Conservation (phyloP, 2,888 invertebrate species). For the Oscheius sp. region DNA sequence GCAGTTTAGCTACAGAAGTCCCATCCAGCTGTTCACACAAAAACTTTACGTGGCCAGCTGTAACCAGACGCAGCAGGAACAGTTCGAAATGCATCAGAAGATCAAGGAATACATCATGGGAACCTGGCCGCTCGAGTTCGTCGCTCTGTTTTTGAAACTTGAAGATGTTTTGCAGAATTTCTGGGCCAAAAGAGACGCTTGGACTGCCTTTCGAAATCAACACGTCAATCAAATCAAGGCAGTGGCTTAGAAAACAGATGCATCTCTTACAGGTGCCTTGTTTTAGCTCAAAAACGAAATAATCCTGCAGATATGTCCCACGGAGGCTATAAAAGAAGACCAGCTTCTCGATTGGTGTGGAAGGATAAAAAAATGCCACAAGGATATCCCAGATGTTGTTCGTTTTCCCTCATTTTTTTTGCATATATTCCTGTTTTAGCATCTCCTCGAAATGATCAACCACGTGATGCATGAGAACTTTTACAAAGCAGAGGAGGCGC, state of each 20-base stretch:
- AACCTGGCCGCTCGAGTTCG: neutral
- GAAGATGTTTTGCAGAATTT: neutral
- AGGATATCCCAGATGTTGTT: slow-evolving; percentile 40
- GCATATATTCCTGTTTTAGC: slow-evolving; percentile 10
- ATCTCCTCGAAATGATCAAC: slow-evolving; percentile 41
- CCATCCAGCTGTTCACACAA: slow-evolving; percentile 2
- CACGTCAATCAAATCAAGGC: slow-evolving; percentile 16
- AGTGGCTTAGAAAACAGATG: slow-evolving; percentile 35
- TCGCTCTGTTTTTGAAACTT: neutral
- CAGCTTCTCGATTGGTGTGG: slow-evolving; percentile 34
- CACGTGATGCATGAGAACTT: slow-evolving; percentile 35
- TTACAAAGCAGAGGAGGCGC: slow-evolving; percentile 34
- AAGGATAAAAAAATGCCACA: slow-evolving; percentile 28
- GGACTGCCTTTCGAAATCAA: slow-evolving; percentile 32
- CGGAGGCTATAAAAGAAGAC: slow-evolving; percentile 7
- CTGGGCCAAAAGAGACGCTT: neutral
- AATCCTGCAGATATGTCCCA: slow-evolving; percentile 35
- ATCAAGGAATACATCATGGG: slow-evolving; percentile 13
- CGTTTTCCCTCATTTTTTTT: neutral
- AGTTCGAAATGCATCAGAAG: slow-evolving; percentile 19
- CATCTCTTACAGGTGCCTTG: slow-evolving; percentile 36
- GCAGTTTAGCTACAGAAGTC: slow-evolving; percentile 10
- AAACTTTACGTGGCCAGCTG: slow-evolving; percentile 16
- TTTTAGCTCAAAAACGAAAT: neutral
- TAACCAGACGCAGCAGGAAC: slow-evolving; percentile 18